These are phyloP conservation scores for Cyaniris semiargus DNA, from an alignment of 2,888 invertebrate species.

Conservation along the genomic window DNA sequence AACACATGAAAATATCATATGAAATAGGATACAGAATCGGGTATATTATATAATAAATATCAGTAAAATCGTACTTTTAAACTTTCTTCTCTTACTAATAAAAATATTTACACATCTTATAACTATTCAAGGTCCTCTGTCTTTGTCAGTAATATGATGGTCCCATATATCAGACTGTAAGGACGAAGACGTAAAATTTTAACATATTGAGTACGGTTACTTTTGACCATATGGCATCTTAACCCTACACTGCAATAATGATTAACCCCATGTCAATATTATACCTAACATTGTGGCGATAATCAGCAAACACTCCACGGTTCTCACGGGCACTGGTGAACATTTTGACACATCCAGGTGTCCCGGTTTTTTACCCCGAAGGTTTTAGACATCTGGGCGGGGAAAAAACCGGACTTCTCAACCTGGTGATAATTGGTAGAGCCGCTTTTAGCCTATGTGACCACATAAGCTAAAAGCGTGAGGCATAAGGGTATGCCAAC, in stretches of 20 bases:
- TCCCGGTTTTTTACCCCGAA: constrained; percentile 69
- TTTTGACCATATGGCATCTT: neutral
- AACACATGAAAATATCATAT: too few relatives aligned
- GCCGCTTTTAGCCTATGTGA: constrained; percentile 31
- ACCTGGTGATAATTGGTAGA: constrained; percentile 65
- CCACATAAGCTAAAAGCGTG: neutral
- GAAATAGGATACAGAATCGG: too few relatives aligned
- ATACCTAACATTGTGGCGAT: constrained; percentile 43
- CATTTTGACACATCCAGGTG: constrained; percentile 81
- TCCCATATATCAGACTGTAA: too few relatives aligned
- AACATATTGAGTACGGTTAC: neutral
- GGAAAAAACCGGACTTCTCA: constrained; percentile 78
- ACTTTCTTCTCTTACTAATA: too few relatives aligned
- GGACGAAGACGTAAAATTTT: too few relatives aligned
- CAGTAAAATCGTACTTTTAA: too few relatives aligned
- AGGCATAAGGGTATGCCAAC: neutral
- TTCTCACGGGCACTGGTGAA: constrained; percentile 77
- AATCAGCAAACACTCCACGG: constrained; percentile 48
- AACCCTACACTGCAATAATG: constrained; percentile 23
- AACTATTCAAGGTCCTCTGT: too few relatives aligned
- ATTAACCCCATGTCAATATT: constrained; percentile 35
- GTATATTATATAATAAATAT: too few relatives aligned
- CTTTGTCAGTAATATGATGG: too few relatives aligned
- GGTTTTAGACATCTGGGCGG: constrained; percentile 74
- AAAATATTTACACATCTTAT: too few relatives aligned